phyloP scores from a whole-genome alignment of 2,113 vertebrate species.

The Coptodon rendalli region DNA sequence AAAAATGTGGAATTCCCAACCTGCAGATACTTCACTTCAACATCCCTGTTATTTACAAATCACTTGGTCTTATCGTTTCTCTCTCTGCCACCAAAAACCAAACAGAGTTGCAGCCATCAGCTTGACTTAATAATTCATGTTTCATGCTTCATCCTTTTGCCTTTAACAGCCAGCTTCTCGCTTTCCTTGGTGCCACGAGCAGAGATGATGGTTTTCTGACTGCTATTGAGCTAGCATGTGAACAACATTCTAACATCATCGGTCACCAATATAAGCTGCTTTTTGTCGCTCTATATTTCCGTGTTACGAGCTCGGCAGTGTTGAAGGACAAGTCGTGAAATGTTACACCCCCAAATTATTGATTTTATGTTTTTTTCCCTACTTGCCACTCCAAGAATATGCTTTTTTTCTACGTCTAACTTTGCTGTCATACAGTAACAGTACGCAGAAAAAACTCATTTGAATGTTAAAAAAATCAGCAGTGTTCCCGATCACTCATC shows the following conservation, averaged over 20 bases:
- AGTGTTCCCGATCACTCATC: constrained; percentile 7
- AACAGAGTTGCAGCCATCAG: neutral
- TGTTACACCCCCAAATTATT: neutral
- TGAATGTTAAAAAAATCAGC: constrained; percentile 2
- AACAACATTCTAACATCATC: neutral
- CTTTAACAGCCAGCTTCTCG: neutral
- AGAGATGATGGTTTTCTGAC: neutral
- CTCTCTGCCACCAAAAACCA: neutral
- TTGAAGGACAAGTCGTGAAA: neutral
- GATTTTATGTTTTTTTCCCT: neutral
- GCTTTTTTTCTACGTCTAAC: neutral
- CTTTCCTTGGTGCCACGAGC: neutral
- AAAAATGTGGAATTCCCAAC: neutral
- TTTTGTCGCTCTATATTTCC: neutral
- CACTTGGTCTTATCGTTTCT: neutral
- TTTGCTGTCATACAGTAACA: neutral
- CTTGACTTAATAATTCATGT: neutral
- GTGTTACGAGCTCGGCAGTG: neutral
- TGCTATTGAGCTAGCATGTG: neutral
- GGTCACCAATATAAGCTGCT: neutral
- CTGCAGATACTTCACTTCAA: neutral
- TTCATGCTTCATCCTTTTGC: neutral
- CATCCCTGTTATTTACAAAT: neutral
- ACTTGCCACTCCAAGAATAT: neutral
- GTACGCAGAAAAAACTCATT: neutral